Conservation (phyloP, 2,113 vertebrate species). For the Ellobius talpinus region DNA sequence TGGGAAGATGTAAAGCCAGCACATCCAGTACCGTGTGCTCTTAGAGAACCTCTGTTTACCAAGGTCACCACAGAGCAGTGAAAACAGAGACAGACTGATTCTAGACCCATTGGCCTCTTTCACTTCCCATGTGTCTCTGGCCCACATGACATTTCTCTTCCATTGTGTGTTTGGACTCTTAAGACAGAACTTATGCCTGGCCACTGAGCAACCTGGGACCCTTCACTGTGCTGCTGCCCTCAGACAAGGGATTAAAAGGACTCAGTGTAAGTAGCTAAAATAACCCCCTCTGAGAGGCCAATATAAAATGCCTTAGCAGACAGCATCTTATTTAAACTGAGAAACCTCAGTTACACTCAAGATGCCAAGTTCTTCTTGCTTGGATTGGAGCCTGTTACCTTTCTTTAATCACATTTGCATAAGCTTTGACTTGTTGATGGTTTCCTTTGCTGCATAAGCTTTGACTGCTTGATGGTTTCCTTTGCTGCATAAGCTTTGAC, state of each 20-base stretch:
- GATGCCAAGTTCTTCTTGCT: too few species aligned
- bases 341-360: background rate
- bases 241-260: conserved; percentile 90
- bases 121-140: background rate
- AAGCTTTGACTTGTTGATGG: too few species aligned
- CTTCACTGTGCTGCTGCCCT: conserved; percentile 93
- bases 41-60: background rate
- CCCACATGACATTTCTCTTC: background rate
- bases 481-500: too few species aligned
- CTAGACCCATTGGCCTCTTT: background rate
- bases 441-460: too few species aligned
- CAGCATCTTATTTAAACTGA: background rate
- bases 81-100: background rate
- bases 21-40: background rate
- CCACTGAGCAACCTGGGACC: conserved; percentile 91
- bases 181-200: conserved; percentile 91
- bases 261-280: conserved; percentile 85
- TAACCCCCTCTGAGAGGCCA: background rate
- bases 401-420: too few species aligned
- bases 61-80: background rate
- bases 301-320: background rate
- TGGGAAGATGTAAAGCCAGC: background rate
- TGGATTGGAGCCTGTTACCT: too few species aligned
- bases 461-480: too few species aligned
- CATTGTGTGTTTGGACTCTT: conserved; percentile 31